These are phyloP conservation scores for Dromococcyx pavoninus DNA, from an alignment of 2,797 vertebrate species.

Conservation along the genomic window DNA sequence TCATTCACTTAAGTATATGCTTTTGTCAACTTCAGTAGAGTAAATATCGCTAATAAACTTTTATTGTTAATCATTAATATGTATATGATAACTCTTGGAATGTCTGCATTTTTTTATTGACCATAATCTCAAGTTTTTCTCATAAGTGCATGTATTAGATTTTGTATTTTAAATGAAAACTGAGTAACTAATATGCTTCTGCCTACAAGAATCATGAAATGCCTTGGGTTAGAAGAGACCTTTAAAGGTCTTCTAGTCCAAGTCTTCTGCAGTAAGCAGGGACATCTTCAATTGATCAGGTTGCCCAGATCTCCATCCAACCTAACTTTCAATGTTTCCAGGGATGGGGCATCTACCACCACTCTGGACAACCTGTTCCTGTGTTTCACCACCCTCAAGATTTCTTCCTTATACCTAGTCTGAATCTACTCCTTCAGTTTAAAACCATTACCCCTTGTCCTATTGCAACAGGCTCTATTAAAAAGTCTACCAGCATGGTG, in stretches of 20 bases:
- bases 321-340: background rate
- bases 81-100: background rate
- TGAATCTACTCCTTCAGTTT: background rate
- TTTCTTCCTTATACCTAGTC: background rate
- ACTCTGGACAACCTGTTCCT: background rate
- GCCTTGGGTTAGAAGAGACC: background rate
- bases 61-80: background rate
- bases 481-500: no score
- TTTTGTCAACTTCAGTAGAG: constrained; percentile 39
- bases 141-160: background rate
- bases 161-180: constrained; percentile 41
- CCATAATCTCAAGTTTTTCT: background rate
- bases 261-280: background rate
- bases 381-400: background rate
- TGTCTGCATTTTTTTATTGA: background rate
- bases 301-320: background rate
- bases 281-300: background rate
- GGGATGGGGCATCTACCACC: background rate
- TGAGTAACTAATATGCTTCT: no score
- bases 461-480: accelerated
- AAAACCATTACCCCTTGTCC: background rate
- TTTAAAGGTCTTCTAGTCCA: background rate
- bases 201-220: no score
- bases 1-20: constrained; percentile 28
- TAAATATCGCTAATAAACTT: constrained; percentile 45